Conservation (phyloP, 2,113 vertebrate species). For the Amblyopsis rosae region DNA sequence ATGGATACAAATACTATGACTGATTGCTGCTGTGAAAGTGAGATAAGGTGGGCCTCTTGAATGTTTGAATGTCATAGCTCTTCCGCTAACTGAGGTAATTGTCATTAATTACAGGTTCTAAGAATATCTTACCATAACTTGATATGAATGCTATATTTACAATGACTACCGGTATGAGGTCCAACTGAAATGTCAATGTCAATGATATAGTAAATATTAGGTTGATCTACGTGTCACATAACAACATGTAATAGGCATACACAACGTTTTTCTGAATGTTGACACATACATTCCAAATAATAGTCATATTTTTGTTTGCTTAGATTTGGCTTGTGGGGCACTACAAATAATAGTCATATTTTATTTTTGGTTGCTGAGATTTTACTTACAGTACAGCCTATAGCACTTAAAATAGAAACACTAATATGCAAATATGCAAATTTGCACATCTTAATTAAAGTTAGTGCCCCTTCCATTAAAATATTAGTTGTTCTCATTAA, state of each 20-base stretch:
- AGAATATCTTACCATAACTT: neutral
- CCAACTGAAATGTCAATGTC: neutral
- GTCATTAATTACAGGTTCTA: slow-evolving; percentile 35
- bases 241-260: too few relatives aligned
- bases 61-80: slow-evolving; percentile 54
- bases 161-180: too few relatives aligned
- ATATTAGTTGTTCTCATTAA: neutral
- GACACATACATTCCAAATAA: too few relatives aligned
- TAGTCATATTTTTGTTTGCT: too few relatives aligned
- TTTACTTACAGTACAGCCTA: too few relatives aligned
- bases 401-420: too few relatives aligned
- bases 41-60: slow-evolving; percentile 44
- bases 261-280: too few relatives aligned
- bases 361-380: too few relatives aligned
- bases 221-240: too few relatives aligned
- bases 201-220: too few relatives aligned
- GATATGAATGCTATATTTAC: neutral
- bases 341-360: too few relatives aligned
- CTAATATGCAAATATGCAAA: neutral
- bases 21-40: slow-evolving; percentile 38
- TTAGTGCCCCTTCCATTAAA: neutral
- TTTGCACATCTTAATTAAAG: neutral
- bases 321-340: too few relatives aligned
- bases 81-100: slow-evolving; percentile 8
- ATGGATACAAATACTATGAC: slow-evolving; percentile 11